Conservation (phyloP, 2,113 vertebrate species). For the Chaetura pelagica region DNA sequence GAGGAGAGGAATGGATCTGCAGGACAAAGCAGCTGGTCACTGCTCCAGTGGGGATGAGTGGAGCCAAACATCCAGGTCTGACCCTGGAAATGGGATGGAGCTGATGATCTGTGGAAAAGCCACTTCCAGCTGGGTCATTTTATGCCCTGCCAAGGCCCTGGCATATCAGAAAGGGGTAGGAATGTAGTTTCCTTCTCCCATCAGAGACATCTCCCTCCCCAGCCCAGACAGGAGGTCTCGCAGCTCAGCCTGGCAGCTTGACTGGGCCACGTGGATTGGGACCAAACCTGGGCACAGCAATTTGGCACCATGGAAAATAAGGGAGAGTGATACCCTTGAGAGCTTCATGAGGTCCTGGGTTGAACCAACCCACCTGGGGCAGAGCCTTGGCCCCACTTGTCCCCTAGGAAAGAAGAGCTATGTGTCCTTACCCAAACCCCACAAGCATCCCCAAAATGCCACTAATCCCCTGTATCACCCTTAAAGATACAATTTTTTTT, state of each 20-base stretch:
- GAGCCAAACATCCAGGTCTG: not conserved
- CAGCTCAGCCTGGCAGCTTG: not conserved
- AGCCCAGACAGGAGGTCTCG: rapidly evolving
- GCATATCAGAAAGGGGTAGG: not conserved
- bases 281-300: rapidly evolving
- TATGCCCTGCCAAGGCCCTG: not conserved
- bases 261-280: rapidly evolving
- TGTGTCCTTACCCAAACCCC: rapidly evolving
- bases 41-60: not conserved
- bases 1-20: not conserved
- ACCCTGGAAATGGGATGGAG: rapidly evolving
- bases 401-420: not conserved
- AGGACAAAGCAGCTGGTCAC: not conserved
- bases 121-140: not conserved
- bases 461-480: rapidly evolving
- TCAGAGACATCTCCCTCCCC: not conserved
- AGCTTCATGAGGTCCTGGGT: not conserved
- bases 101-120: not conserved
- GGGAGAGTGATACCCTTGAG: rapidly evolving
- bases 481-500: rapidly evolving
- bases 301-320: rapidly evolving
- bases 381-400: not conserved
- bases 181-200: not conserved
- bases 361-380: not conserved
- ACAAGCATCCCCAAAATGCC: rapidly evolving